Conservation (phyloP, 2,888 invertebrate genomes). For the Pollenia angustigena region DNA sequence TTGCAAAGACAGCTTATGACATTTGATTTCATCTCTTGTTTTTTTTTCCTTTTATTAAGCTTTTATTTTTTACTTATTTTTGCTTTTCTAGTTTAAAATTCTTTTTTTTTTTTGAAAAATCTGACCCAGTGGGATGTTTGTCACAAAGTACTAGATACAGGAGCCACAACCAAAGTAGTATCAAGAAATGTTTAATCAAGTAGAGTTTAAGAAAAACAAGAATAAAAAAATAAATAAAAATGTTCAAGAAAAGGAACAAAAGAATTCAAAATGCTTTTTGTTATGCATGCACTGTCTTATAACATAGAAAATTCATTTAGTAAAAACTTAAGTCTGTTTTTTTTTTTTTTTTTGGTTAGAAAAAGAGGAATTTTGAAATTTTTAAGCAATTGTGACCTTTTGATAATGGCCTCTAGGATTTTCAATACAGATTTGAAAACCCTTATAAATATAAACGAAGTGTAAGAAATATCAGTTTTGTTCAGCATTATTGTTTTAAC, state of each 20-base stretch:
- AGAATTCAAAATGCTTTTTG: background rate
- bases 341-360: background rate
- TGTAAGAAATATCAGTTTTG: background rate
- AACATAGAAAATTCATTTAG: background rate
- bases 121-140: slow-evolving; percentile 19
- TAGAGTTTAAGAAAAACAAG: slow-evolving; percentile 22
- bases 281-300: background rate
- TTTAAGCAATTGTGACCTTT: background rate
- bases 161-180: background rate
- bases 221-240: slow-evolving; percentile 2
- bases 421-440: too few relatives aligned
- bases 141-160: slow-evolving; percentile 1
- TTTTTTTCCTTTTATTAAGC: slow-evolving; percentile 37
- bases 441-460: too few relatives aligned
- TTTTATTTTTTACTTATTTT: slow-evolving; percentile 25
- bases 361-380: too few relatives aligned
- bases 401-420: too few relatives aligned
- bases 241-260: background rate
- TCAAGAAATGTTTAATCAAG: slow-evolving; percentile 24
- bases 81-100: background rate
- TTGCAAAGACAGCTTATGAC: slow-evolving; percentile 75
- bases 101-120: slow-evolving; percentile 12
- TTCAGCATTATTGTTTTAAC: background rate
- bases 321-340: background rate
- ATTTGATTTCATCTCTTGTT: slow-evolving; percentile 71